A percentile compares a stretch with the other conserved stretches of the same genome.
These are phyloP conservation scores for Cheilosia grossa DNA, from an alignment of 2,888 invertebrate species.

Conservation along the genomic window DNA sequence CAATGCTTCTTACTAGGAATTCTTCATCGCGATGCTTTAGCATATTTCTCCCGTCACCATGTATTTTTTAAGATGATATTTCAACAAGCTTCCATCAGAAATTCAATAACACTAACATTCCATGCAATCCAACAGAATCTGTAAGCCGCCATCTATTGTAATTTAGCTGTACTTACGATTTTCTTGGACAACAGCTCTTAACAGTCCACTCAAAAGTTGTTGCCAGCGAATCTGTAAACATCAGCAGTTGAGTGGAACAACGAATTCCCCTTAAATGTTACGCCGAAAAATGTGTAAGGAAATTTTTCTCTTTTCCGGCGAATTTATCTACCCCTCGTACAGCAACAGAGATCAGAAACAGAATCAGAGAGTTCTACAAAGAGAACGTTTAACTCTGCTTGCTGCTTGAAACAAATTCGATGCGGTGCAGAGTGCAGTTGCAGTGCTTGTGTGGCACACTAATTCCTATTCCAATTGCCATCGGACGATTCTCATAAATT, in stretches of 20 bases:
- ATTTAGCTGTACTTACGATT: neutral
- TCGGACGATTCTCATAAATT: neutral
- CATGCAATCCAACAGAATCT: neutral
- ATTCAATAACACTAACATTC: neutral
- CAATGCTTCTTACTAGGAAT: too few relatives aligned
- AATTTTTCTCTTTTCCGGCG: conserved; percentile 36
- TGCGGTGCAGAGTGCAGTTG: neutral
- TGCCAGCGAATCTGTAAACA: neutral
- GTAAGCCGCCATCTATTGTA: conserved; percentile 20
- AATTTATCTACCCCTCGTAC: conserved; percentile 29
- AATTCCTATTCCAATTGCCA: conserved; percentile 40
- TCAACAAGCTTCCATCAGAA: too few relatives aligned
- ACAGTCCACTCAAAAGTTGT: conserved; percentile 7
- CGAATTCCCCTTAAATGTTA: neutral
- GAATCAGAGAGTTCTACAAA: neutral
- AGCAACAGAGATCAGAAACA: conserved; percentile 4
- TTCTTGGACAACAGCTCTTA: neutral
- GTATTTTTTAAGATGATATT: too few relatives aligned
- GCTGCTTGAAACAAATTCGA: conserved; percentile 30
- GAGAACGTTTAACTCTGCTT: conserved; percentile 7
- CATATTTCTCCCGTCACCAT: too few relatives aligned
- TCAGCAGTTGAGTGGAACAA: neutral
- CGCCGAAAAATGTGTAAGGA: neutral
- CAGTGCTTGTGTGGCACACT: conserved; percentile 1
- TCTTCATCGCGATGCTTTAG: too few relatives aligned